Percentiles rank a stretch among this genome's conserved stretches.
These are phyloP conservation scores for Apotomis capreana DNA, from an alignment of 2,888 invertebrate genomes.

Conservation along the genomic window DNA sequence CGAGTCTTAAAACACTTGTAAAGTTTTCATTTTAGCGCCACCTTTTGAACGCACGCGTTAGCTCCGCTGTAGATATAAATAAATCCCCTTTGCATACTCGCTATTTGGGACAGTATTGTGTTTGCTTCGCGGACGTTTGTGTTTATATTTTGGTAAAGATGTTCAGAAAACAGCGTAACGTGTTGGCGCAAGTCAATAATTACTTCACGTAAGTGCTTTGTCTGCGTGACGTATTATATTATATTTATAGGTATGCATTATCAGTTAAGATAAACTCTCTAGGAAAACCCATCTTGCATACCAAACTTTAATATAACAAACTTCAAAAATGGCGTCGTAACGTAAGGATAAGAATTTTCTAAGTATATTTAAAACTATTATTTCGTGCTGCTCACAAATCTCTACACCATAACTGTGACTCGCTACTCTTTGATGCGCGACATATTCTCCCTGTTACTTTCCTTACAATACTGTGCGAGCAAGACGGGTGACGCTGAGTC, in stretches of 20 bases:
- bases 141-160: slow-evolving; percentile 49
- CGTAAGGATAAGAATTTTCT: no score
- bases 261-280: slow-evolving; percentile 4
- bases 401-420: no score
- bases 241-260: neutral
- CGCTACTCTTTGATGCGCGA: no score
- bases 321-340: no score
- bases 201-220: slow-evolving; percentile 66
- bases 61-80: slow-evolving; percentile 52
- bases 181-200: slow-evolving; percentile 67
- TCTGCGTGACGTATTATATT: slow-evolving; percentile 21
- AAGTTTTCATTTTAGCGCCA: slow-evolving; percentile 46
- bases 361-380: no score
- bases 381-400: neutral
- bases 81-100: slow-evolving; percentile 48
- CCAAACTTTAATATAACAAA: no score
- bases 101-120: slow-evolving; percentile 40
- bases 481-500: no score
- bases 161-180: slow-evolving; percentile 68
- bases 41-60: slow-evolving; percentile 45
- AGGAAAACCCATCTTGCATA: neutral
- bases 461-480: no score
- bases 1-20: slow-evolving; percentile 47
- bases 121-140: slow-evolving; percentile 22
- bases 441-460: no score